Conservation (phyloP, 2,888 invertebrate genomes). For the Piscicola geometra region DNA sequence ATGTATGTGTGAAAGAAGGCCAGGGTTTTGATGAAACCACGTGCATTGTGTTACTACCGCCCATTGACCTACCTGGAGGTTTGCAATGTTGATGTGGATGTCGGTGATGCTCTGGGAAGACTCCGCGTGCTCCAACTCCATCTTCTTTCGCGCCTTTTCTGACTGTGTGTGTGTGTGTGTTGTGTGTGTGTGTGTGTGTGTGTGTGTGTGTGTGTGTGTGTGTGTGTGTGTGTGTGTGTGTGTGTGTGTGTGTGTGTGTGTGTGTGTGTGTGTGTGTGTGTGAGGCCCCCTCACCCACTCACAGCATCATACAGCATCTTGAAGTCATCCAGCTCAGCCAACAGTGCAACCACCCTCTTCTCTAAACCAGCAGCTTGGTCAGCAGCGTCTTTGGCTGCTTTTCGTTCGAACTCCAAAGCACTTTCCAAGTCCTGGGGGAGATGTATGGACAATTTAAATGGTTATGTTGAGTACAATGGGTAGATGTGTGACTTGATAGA, state of each 20-base stretch:
- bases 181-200: conserved; percentile 12
- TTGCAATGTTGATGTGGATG: conserved; percentile 35
- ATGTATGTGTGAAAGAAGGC: too few species aligned
- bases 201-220: conserved; percentile 19
- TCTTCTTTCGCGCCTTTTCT: conserved; percentile 36
- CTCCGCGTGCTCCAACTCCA: conserved; percentile 29
- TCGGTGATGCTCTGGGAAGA: conserved; percentile 34
- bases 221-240: conserved; percentile 19
- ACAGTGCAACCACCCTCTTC: conserved; percentile 20
- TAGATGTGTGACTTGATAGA: too few species aligned
- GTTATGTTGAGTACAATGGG: too few species aligned
- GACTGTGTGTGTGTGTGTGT: conserved; percentile 24
- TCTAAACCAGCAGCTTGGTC: conserved; percentile 27
- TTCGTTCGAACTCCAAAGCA: conserved; percentile 33
- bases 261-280: conserved; percentile 19
- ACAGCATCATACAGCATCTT: conserved; percentile 29
- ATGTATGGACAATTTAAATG: too few species aligned
- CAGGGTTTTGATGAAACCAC: too few species aligned
- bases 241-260: conserved; percentile 17
- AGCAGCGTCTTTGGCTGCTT: conserved; percentile 20
- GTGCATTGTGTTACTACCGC: too few species aligned
- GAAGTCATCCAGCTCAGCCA: conserved; percentile 34
- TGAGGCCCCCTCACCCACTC: conserved; percentile 1
- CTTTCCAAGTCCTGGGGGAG: conserved; percentile 28
- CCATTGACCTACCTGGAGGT: too few species aligned